These are phyloP conservation scores for Micoletzkya japonica DNA, from an alignment of 2,888 invertebrate species.

Conservation along the genomic window DNA sequence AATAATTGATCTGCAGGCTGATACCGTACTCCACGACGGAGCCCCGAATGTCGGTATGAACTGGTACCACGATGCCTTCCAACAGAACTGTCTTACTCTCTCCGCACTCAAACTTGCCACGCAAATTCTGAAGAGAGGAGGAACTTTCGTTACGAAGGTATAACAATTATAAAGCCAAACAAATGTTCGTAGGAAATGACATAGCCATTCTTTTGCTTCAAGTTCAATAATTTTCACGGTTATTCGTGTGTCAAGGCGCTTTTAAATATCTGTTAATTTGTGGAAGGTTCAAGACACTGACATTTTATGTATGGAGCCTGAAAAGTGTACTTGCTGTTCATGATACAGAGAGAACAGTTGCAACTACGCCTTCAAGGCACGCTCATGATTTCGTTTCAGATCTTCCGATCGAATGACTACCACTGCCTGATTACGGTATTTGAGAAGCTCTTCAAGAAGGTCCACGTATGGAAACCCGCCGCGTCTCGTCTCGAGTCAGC, in stretches of 20 bases:
- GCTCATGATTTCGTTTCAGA: too few relatives aligned
- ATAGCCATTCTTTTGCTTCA: not conserved
- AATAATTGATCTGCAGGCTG: conserved; percentile 78
- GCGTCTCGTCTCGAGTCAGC: conserved; percentile 97
- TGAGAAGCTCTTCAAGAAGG: conserved; percentile 90
- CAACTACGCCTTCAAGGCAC: too few relatives aligned
- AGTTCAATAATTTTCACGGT: not conserved
- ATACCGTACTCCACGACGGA: conserved; percentile 93
- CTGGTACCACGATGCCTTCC: conserved; percentile 96
- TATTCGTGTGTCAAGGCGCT: not conserved
- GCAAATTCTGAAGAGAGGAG: conserved; percentile 83
- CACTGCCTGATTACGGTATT: conserved; percentile 90
- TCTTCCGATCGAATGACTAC: conserved; percentile 91
- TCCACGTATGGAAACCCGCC: conserved; percentile 96
- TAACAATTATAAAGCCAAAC: conserved; percentile 64
- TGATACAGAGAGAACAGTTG: not conserved
- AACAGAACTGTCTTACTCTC: conserved; percentile 76
- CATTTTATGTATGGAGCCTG: not conserved
- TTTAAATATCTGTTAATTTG: not conserved
- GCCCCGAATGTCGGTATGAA: conserved; percentile 93
- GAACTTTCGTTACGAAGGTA: conserved; percentile 97
- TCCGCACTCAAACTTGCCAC: conserved; percentile 89
- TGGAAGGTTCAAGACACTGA: not conserved
- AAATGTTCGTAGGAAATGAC: not conserved
- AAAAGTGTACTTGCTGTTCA: not conserved